These are phyloP conservation scores for Poecile montanus DNA, from an alignment of 2,797 vertebrate genomes.

Conservation along the genomic window DNA sequence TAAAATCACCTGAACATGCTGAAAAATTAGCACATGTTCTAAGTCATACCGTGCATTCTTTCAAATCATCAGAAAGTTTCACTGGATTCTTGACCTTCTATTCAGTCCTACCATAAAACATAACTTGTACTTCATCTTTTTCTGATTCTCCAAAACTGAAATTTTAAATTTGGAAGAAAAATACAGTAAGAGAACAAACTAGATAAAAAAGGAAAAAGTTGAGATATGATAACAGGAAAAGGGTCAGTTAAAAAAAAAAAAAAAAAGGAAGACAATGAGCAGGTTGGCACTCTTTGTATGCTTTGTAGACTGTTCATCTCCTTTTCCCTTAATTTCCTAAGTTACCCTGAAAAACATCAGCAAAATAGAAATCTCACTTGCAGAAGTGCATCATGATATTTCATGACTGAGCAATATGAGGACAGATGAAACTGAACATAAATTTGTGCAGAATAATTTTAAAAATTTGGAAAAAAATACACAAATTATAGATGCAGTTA, in stretches of 20 bases:
- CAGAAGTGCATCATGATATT: background rate
- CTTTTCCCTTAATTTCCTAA: background rate
- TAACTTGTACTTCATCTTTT: background rate
- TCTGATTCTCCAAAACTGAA: background rate
- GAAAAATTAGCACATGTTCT: background rate
- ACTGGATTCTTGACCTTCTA: background rate
- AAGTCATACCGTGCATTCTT: background rate
- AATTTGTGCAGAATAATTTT: slow-evolving; percentile 12
- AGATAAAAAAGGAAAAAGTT: background rate
- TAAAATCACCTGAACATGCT: background rate
- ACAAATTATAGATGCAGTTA: background rate
- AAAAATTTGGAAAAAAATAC: background rate
- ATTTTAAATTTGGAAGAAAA: background rate
- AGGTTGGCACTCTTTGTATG: background rate
- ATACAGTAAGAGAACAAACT: background rate
- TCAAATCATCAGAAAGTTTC: background rate
- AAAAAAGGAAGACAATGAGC: background rate
- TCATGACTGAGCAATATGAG: background rate
- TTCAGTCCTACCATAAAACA: background rate
- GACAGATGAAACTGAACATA: background rate
- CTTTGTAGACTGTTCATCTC: background rate
- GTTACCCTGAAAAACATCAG: background rate
- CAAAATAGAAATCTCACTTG: background rate
- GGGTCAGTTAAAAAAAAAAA: background rate
- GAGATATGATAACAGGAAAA: background rate